Percentiles rank a stretch among this genome's conserved stretches.
These are phyloP conservation scores for Nymphicus hollandicus DNA, from an alignment of 2,113 vertebrate genomes.

Conservation along the genomic window DNA sequence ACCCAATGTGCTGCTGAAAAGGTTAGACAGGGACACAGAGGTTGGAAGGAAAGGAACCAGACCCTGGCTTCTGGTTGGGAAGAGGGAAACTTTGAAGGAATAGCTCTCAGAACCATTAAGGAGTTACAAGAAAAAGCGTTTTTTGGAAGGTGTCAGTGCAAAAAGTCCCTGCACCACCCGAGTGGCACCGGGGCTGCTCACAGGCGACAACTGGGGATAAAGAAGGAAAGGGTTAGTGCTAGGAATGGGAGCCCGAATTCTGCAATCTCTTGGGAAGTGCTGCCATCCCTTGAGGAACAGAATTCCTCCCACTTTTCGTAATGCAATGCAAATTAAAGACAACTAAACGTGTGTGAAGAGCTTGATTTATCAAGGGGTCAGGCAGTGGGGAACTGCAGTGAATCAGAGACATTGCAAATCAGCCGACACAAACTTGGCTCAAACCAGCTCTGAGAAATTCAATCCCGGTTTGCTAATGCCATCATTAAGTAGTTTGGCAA, in stretches of 20 bases:
- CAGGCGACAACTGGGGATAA: not conserved
- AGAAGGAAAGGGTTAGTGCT: not conserved
- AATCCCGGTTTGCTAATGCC: conserved; percentile 5
- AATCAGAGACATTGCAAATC: not conserved
- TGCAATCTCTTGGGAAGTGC: not conserved
- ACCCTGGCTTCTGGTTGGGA: not conserved
- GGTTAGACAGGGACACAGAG: not conserved
- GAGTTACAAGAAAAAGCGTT: not conserved
- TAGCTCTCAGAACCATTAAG: not conserved
- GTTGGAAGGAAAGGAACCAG: not conserved
- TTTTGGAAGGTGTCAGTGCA: not conserved
- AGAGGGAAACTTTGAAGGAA: not conserved
- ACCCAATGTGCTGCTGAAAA: not conserved
- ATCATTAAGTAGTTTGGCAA: conserved; percentile 4
- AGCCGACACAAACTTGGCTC: not conserved
- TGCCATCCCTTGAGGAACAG: not conserved
- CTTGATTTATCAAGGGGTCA: not conserved
- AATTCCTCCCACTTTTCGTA: not conserved
- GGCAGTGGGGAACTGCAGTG: not conserved
- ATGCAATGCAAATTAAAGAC: not conserved
- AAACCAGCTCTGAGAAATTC: not conserved
- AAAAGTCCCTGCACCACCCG: not conserved
- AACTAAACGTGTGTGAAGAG: not conserved
- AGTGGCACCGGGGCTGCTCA: not conserved
- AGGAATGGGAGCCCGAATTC: not conserved